phyloP scores from a whole-genome alignment of 2,888 invertebrate genomes.

The Galerucella pusilla region DNA sequence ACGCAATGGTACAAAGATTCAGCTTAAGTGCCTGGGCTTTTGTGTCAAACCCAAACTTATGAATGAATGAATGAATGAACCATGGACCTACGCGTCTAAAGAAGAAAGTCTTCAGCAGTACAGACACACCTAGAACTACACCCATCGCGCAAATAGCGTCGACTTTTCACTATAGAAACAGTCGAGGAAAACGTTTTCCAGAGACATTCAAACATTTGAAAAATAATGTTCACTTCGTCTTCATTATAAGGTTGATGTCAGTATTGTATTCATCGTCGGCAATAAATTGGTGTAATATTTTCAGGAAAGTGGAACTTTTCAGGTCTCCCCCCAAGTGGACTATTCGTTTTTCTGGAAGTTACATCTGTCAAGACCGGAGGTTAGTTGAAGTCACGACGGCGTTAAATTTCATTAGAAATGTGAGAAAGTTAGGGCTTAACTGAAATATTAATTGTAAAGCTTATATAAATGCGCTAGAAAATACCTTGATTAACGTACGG shows the following conservation, averaged over 20 bases:
- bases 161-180: too few relatives aligned
- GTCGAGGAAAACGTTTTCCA: too few relatives aligned
- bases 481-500: neutral
- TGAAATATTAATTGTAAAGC: conserved; percentile 14
- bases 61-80: too few relatives aligned
- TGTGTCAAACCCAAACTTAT: too few relatives aligned
- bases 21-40: too few relatives aligned
- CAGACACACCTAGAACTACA: too few relatives aligned
- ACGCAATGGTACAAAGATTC: too few relatives aligned
- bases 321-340: neutral
- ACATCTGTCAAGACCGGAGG: conserved; percentile 13
- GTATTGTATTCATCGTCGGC: neutral
- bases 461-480: neutral
- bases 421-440: neutral
- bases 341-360: conserved; percentile 11
- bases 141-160: too few relatives aligned
- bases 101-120: too few relatives aligned
- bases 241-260: neutral
- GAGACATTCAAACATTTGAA: too few relatives aligned
- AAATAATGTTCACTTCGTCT: too few relatives aligned
- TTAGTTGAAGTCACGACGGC: conserved; percentile 6
- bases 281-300: conserved; percentile 4
- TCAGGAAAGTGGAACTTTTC: conserved; percentile 1
- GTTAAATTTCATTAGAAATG: conserved; percentile 12
- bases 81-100: too few relatives aligned